These are phyloP conservation scores for Pseudopipra pipra DNA, from an alignment of 2,113 vertebrate genomes.

Conservation along the genomic window DNA sequence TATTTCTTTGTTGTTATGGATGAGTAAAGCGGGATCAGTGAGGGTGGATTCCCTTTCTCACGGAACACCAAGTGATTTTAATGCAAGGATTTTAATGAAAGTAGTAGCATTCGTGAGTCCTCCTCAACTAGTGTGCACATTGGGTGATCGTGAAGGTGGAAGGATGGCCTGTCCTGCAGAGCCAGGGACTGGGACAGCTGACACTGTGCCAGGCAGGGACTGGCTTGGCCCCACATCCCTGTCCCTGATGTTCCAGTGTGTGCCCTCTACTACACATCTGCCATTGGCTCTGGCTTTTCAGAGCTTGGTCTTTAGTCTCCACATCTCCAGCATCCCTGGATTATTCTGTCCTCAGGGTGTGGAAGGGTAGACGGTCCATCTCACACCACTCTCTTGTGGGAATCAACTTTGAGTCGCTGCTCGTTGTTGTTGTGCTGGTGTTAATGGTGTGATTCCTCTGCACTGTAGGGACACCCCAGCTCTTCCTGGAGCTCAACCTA, in stretches of 20 bases:
- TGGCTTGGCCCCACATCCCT: accelerated
- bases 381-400: background rate
- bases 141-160: background rate
- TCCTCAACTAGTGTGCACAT: accelerated
- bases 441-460: accelerated
- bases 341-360: background rate
- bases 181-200: background rate
- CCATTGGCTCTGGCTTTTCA: background rate
- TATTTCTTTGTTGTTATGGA: constrained; percentile 1
- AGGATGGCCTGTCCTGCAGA: background rate
- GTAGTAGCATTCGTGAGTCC: accelerated
- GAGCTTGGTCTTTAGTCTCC: background rate
- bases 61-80: background rate
- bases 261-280: accelerated
- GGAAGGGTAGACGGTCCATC: accelerated
- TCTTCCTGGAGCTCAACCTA: background rate
- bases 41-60: background rate
- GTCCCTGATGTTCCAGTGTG: background rate
- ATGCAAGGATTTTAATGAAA: background rate
- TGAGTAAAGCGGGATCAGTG: background rate
- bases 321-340: background rate
- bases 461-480: background rate
- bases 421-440: accelerated
- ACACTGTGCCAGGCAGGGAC: accelerated
- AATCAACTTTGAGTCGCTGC: background rate